These are phyloP conservation scores for Eucidaris tribuloides DNA, from an alignment of 35 echinoderm and acorn worm species.

Conservation along the genomic window DNA sequence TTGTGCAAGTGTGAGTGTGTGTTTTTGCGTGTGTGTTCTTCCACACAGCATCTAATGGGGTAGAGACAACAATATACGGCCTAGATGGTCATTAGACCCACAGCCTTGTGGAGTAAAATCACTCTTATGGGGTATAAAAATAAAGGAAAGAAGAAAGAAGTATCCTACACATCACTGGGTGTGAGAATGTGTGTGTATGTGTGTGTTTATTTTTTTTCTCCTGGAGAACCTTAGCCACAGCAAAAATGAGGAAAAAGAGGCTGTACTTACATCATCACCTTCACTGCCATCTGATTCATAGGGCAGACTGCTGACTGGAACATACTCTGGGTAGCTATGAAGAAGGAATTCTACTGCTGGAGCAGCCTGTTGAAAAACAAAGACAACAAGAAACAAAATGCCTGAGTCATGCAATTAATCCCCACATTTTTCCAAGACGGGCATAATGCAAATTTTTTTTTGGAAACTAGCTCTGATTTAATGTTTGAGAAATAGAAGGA, in stretches of 20 bases:
- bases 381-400: too few species aligned
- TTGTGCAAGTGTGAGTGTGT: too few species aligned
- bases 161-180: neutral
- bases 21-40: too few species aligned
- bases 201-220: too few species aligned
- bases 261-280: neutral
- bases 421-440: too few species aligned
- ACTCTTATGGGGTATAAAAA: neutral
- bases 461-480: too few species aligned
- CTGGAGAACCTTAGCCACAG: neutral
- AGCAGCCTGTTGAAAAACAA: conserved; percentile 74
- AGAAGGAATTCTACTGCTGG: conserved; percentile 81
- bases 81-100: neutral
- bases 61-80: neutral
- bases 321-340: conserved; percentile 66
- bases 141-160: neutral
- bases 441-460: too few species aligned
- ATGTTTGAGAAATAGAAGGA: too few species aligned
- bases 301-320: conserved; percentile 40
- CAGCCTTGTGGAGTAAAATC: neutral
- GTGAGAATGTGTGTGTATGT: too few species aligned
- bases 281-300: neutral
- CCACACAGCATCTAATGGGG: too few species aligned
- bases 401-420: too few species aligned
- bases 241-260: neutral